Evolutionary conservation across 2,113 vertebrate genomes (phyloP).

Genomic region (Sitta europaea): DNA sequence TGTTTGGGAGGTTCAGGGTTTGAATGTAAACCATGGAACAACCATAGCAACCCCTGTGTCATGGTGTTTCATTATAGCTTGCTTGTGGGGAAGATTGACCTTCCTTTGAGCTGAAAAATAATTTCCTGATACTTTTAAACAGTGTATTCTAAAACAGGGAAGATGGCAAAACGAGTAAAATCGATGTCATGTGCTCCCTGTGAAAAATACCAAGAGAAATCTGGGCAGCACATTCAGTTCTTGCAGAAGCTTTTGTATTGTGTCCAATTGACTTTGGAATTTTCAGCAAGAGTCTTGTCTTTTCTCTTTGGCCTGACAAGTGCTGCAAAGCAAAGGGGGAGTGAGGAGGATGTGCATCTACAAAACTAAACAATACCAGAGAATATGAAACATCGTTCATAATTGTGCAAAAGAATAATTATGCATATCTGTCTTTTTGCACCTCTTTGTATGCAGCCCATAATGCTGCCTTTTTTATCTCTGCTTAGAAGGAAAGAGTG

Average conservation of each 20-base stretch:
- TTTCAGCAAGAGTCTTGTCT: not conserved
- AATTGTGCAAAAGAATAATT: not conserved
- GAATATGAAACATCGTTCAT: not conserved
- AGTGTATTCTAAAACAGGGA: not conserved
- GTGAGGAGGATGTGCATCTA: not conserved
- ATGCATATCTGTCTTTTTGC: not conserved
- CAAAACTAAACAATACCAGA: not conserved
- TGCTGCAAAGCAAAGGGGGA: not conserved
- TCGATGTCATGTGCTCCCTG: not conserved
- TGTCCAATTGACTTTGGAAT: not conserved
- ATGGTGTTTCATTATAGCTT: not conserved
- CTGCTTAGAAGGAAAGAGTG: not conserved
- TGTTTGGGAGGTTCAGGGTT: not conserved
- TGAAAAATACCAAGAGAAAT: not conserved
- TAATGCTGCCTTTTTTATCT: not conserved
- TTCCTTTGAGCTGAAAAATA: not conserved
- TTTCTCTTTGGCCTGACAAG: not conserved
- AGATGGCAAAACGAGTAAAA: not conserved
- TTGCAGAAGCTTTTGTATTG: not conserved
- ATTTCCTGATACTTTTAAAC: not conserved
- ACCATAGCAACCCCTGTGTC: not conserved
- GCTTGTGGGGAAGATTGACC: not conserved
- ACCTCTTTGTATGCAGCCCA: constrained; percentile 10
- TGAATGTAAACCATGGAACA: not conserved
- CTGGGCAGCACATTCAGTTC: not conserved